phyloP scores from a whole-genome alignment of 2,113 vertebrate genomes.

The Lasiurus borealis region DNA sequence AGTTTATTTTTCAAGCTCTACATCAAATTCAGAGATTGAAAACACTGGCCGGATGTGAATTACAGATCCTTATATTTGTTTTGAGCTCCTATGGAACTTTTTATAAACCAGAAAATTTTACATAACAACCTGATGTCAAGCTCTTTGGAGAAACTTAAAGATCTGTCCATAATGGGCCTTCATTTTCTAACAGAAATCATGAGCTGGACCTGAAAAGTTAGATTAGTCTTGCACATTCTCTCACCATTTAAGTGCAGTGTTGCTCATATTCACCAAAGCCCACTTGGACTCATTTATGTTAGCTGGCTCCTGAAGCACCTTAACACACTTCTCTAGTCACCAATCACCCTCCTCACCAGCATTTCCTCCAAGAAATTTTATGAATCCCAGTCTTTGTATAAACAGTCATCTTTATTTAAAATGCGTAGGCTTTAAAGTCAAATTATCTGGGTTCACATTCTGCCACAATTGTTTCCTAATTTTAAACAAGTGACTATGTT shows the following conservation, averaged over 20 bases:
- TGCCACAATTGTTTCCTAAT: too few relatives aligned
- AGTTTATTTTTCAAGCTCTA: not conserved
- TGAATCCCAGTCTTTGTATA: not conserved
- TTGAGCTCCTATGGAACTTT: not conserved
- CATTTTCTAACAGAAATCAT: not conserved
- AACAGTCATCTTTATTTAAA: not conserved
- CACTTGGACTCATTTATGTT: not conserved
- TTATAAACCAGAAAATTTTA: not conserved
- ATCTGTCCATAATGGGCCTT: not conserved
- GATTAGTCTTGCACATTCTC: not conserved
- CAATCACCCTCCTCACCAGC: not conserved
- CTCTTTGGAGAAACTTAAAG: not conserved
- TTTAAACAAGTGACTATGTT: too few relatives aligned
- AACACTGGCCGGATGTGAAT: not conserved
- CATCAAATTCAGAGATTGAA: not conserved
- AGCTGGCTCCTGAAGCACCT: not conserved
- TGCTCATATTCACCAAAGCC: not conserved
- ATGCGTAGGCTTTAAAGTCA: not conserved
- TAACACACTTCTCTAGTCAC: not conserved
- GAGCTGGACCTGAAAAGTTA: not conserved
- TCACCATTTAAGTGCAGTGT: not conserved
- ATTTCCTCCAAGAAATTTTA: not conserved
- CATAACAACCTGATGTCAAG: not conserved
- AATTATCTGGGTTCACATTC: too few relatives aligned
- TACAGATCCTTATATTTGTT: not conserved